These are phyloP conservation scores for Tillus elongatus DNA, from an alignment of 2,888 invertebrate species.

Conservation along the genomic window DNA sequence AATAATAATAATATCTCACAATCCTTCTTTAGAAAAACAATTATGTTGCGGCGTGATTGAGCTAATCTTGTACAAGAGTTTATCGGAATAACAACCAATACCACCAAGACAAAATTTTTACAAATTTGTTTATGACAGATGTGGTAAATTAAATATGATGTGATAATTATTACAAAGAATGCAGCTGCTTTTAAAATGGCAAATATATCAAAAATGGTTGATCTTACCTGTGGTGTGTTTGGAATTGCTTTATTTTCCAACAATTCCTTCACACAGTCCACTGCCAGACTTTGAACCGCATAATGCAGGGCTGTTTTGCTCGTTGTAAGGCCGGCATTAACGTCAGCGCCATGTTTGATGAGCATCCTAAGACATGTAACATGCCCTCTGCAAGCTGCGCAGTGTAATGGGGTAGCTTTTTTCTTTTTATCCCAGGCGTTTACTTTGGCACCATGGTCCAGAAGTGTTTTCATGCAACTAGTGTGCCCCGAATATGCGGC, in stretches of 20 bases:
- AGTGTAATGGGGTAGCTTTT: constrained; percentile 67
- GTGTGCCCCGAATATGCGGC: constrained; percentile 68
- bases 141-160: too few species aligned
- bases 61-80: too few species aligned
- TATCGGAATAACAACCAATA: too few species aligned
- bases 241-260: constrained; percentile 71
- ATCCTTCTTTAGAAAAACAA: too few species aligned
- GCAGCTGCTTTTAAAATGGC: too few species aligned
- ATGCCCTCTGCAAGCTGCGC: constrained; percentile 61
- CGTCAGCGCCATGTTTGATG: constrained; percentile 64
- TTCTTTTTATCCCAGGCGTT: constrained; percentile 63
- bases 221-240: constrained; percentile 69
- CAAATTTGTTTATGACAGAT: too few species aligned
- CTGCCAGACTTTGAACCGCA: constrained; percentile 68
- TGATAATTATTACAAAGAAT: too few species aligned
- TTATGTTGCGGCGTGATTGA: too few species aligned
- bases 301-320: constrained; percentile 72
- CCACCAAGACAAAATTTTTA: too few species aligned
- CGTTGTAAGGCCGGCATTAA: constrained; percentile 56
- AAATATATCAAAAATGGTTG: too few species aligned
- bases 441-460: constrained; percentile 56
- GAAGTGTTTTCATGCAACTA: constrained; percentile 59
- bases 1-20: too few species aligned
- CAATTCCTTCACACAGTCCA: constrained; percentile 64
- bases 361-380: constrained; percentile 54